Evolutionary conservation across 53 echinoderm and acorn worm genomes (phyloP).

Genomic region (Echinometra lucunter): DNA sequence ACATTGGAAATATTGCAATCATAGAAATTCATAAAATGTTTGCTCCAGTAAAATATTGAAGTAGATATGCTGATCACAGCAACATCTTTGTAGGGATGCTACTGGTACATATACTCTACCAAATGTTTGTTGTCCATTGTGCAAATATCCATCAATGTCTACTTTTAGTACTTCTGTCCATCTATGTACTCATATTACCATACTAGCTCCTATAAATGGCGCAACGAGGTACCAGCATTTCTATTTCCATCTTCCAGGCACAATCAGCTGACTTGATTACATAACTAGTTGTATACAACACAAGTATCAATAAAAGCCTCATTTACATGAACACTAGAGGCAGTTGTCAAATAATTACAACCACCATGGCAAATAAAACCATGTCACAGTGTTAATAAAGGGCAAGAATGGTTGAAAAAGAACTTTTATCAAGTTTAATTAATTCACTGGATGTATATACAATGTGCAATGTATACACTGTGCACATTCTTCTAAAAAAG

Average conservation of each 20-base stretch:
- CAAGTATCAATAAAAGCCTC: no score
- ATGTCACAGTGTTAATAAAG: no score
- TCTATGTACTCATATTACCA: not conserved
- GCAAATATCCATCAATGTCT: not conserved
- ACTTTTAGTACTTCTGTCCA: not conserved
- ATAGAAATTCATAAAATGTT: not conserved
- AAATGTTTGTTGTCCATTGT: not conserved
- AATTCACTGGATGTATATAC: no score
- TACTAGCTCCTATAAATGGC: not conserved
- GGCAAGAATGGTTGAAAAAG: no score
- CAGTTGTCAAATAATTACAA: no score
- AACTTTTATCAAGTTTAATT: no score
- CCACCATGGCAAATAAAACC: no score
- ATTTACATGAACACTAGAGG: no score
- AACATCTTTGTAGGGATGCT: not conserved
- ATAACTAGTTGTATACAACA: not conserved
- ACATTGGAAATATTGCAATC: not conserved
- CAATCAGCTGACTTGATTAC: not conserved
- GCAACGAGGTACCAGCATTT: not conserved
- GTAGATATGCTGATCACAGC: not conserved
- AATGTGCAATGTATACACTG: no score
- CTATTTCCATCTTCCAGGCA: not conserved
- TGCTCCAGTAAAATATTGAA: not conserved
- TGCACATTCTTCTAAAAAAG: not conserved
- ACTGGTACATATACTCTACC: not conserved